Conservation (phyloP, 2,113 vertebrate species). For the Xiphophorus hellerii region DNA sequence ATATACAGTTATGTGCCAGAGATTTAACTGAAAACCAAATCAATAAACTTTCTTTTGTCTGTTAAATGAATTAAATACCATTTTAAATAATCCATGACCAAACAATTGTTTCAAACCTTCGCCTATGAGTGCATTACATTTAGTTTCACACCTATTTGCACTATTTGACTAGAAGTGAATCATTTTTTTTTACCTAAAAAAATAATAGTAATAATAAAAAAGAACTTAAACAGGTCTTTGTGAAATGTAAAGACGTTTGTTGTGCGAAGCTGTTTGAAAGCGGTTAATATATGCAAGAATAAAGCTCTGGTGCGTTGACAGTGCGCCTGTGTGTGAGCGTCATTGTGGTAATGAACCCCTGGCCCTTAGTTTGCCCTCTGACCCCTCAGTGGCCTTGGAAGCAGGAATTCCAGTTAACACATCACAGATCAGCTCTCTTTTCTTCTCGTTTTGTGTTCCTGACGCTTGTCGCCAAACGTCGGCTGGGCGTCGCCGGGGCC, state of each 20-base stretch:
- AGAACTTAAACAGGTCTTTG: background rate
- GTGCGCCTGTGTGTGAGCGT: conserved; percentile 40
- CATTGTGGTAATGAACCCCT: conserved; percentile 79
- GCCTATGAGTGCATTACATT: background rate
- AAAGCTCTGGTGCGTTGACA: background rate
- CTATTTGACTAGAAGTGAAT: background rate
- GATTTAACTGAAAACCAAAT: too few relatives aligned
- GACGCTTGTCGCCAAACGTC: conserved; percentile 43
- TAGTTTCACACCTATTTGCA: too few relatives aligned
- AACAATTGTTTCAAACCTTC: background rate
- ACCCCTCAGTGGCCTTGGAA: conserved; percentile 74
- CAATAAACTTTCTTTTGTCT: background rate
- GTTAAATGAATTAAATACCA: background rate
- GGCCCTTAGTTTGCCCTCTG: conserved; percentile 80
- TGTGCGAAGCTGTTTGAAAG: background rate
- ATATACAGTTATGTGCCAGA: too few relatives aligned
- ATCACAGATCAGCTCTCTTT: conserved; percentile 70
- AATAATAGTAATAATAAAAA: background rate
- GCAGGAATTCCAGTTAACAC: conserved; percentile 84
- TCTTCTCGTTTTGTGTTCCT: conserved; percentile 55
- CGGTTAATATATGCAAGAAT: background rate
- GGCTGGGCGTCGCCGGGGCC: conserved; percentile 45
- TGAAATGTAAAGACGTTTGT: background rate
- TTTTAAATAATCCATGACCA: too few relatives aligned
- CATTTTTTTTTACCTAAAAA: background rate